Evolutionary conservation across 2,797 vertebrate genomes (phyloP).

Genomic region (Alosa sapidissima): DNA sequence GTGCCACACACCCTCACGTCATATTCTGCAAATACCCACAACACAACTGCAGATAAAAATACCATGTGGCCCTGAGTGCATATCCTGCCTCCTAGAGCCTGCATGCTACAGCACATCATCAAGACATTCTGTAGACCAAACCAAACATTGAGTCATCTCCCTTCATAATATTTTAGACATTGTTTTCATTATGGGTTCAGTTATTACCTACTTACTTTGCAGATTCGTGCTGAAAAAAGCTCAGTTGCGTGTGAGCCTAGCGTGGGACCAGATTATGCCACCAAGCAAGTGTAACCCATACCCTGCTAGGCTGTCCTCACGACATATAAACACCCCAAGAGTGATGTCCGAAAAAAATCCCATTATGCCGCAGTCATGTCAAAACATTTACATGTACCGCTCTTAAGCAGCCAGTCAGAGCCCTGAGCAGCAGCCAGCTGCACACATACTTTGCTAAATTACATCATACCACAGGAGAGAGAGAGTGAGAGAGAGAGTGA

Average conservation of each 20-base stretch:
- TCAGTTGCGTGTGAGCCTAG: not conserved
- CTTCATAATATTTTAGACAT: not conserved
- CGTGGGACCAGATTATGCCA: not conserved
- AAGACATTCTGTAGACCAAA: not conserved
- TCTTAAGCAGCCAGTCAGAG: not conserved
- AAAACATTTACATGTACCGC: slow-evolving; percentile 5
- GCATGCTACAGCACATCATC: not conserved
- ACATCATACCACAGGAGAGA: slow-evolving; percentile 2
- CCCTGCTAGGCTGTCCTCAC: not conserved
- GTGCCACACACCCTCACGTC: not conserved
- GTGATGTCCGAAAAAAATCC: slow-evolving; percentile 1
- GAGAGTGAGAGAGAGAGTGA: too few relatives aligned
- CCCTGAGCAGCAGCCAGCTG: not conserved
- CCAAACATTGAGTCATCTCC: not conserved
- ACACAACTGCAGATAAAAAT: not conserved
- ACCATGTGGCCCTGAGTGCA: not conserved
- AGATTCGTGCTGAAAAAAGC: not conserved
- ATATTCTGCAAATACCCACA: not conserved
- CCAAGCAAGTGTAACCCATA: not conserved
- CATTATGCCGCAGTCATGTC: not conserved
- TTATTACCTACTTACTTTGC: not conserved
- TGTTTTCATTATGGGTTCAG: not conserved
- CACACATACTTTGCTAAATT: slow-evolving; percentile 10
- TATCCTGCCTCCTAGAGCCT: not conserved
- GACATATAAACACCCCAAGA: not conserved